Evolutionary conservation across 2,113 vertebrate genomes (phyloP), one percentile per base, ranked within the genome.

Genomic region (Rynchops niger): DNA sequence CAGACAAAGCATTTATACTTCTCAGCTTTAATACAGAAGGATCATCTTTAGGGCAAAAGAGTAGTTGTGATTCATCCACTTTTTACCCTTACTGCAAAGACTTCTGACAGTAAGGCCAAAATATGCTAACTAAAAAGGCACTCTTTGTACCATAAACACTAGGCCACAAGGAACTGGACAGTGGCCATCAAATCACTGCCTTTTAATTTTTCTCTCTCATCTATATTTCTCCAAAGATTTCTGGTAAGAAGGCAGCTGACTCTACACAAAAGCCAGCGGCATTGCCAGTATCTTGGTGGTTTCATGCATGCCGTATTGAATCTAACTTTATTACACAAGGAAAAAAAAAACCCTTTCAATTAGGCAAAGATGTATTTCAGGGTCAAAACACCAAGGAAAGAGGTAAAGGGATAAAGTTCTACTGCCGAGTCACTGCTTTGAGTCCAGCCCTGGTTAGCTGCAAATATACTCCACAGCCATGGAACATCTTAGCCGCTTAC

Each of bases 201-300:
- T 96, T 96, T 90, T 97, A 81, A 97, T 96, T 96, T 93, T 88
- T 91, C 71, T 82, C 95, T 89, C 94, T 97, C 93, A 95, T 97
- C 93, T 97, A 95, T 96, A 95, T 96, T 97, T 97, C 96, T 96
- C 94, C 82, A 88, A 89, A 95, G 89, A 93, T 91, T 97, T 97
- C 95, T 97, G 94, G 97, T 96, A 97, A 97, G 71, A 66, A 95
- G 93, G 84, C 96, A 96, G 95, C 96, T 96, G 95, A 96, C 95
- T 93, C 91, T 89, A 95, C 91, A 97, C 95, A 97, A 95, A 97
- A 96, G 93, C 88, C 91, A 95, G 78, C 95, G 74, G 61, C 93
- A 91, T 77, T 97, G 94, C 96, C 95, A 95, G 84, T 91, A 91
- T 96, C 83, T 67, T 52, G 47, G 95, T 97, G 97, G 96, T 96